Base-by-base conservation (phyloP, 1,140 invertebrate species). In the Tetraneura akinire region DNA sequence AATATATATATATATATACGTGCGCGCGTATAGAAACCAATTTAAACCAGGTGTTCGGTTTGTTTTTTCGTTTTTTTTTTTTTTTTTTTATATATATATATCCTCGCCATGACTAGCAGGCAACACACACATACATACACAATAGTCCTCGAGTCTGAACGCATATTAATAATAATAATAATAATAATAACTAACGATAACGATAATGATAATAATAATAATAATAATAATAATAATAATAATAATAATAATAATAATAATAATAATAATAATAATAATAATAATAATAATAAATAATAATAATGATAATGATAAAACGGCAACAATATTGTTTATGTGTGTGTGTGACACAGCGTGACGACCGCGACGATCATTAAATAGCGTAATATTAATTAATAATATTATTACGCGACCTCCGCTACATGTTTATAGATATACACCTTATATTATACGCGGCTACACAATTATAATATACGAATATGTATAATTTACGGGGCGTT, bases 31-130 rank as follows among this genome's bases (percentile, higher is more conserved):
- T 66, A 26, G 74, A 78, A 78, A 78, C 55, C 74, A 78, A 78
- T 78, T 78, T 78, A 78, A 78, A 78, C 74, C 74, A 78, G 74
- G 74, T 78, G 74, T 78, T 78, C 74, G 21, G 51, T 60, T 60
- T 14, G 9, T 57, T 11, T 55, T 1, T 21, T 37, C 32, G 32
- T 71, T 23, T 32, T 47, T 29, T 23, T 26, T 37, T 57, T 45
- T 60, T 62, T 45, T 42, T 62, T 78, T 18, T 42, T n/a, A n/a
- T n/a, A n/a, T n/a, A n/a, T n/a, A n/a, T n/a, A n/a, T n/a, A n/a
- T 29, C 74, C 37, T 62, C 55, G 37, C 74, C 55, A 10, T 62
- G 74, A 78, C 74, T 55, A 21, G 37, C 10, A 16, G 29, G 14
- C 23, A 21, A 5, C 37, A 71, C 68, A 11, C 55, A 57, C 8